These are phyloP conservation scores for Micromys minutus DNA, from an alignment of 2,113 vertebrate genomes.

Conservation along the genomic window DNA sequence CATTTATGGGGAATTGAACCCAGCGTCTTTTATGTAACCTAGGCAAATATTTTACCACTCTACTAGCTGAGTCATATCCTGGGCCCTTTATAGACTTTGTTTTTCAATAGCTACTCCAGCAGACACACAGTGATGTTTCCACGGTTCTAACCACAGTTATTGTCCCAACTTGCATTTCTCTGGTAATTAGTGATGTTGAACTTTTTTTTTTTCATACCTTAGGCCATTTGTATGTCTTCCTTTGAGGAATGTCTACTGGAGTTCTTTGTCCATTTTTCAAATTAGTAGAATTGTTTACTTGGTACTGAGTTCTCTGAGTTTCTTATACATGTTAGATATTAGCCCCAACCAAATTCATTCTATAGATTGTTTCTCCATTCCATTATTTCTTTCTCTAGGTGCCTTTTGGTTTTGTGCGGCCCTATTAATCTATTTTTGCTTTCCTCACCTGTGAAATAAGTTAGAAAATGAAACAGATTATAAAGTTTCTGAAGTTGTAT, in stretches of 20 bases:
- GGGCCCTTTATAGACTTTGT: not conserved
- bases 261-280: not conserved
- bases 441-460: not conserved
- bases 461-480: constrained; percentile 41
- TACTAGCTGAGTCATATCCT: not conserved
- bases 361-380: not conserved
- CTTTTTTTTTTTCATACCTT: not conserved
- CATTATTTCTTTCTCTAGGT: not conserved
- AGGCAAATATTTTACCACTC: not conserved
- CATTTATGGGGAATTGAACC: not conserved
- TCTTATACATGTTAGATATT: not conserved
- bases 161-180: not conserved
- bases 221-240: not conserved
- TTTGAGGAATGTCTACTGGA: not conserved
- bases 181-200: not conserved
- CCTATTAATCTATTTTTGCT: not conserved
- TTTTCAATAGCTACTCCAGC: not conserved
- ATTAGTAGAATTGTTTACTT: constrained; percentile 1
- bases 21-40: no score
- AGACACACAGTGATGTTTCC: not conserved
- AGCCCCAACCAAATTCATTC: not conserved
- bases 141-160: not conserved
- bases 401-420: not conserved
- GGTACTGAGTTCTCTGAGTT: not conserved
- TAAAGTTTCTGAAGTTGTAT: not conserved